Base-by-base conservation (phyloP, 30 jellyfish, hydroid and myxozoan genomes). In the Morbakka virulenta region DNA sequence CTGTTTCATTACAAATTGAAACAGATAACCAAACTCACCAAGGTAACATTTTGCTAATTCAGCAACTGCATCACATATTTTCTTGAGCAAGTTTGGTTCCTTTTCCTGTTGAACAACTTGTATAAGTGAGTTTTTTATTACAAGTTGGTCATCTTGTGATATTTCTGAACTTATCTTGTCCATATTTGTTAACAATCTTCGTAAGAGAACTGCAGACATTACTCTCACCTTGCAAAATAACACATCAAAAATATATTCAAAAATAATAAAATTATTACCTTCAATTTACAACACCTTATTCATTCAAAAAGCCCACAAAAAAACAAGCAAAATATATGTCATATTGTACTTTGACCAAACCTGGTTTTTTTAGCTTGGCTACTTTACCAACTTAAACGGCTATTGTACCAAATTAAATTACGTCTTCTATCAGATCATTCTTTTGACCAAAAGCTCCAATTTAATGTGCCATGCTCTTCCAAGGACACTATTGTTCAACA, bases 21-120 rank as follows among this genome's bases (percentile, higher is more conserved):
- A n/a, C n/a, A n/a, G n/a, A n/a, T n/a, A n/a, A n/a, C n/a, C n/a
- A n/a, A 9, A 87, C 95, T 74, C 71, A 91, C 98, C 94, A 0
- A 92, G 64, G 82, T 92, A 85, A 81, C 98, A 92, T 63, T 85
- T 92, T 0, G 98, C 96, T 36, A 92, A 89, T 35, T 92, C 98
- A 28, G 98, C 96, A 57, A 92, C 64, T 35, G 91, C 83, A 67
- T 92, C 98, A 52, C 96, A 92, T 35, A 78, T 64, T 64, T 92
- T 92, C 65, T 92, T 92, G 35, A 87, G 70, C 84, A 92, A 67
- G 26, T 80, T 89, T 29, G 92, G 85, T 69, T 92, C 82, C 30
- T 78, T 87, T 68, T 85, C 95, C 3, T 64, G 75, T 52, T 92
- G 98, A 22, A 78, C 96, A 20, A 95, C 93, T 75, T 92, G 95